Evolutionary conservation across 2,797 vertebrate species (phyloP).

Genomic region (Parauchenoglanis ngamensis): DNA sequence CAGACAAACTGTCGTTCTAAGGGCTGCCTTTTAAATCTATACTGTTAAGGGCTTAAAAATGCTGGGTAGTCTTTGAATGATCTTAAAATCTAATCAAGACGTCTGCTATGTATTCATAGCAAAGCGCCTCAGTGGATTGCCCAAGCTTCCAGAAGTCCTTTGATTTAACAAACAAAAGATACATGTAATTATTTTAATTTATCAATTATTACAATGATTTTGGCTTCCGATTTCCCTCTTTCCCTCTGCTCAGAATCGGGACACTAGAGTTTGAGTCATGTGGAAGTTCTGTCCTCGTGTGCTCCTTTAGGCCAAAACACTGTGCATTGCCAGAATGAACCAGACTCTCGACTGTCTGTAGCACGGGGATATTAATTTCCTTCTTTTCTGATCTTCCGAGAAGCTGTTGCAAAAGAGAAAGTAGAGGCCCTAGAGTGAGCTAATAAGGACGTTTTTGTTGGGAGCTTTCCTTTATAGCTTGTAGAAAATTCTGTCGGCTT

Average conservation of each 20-base stretch:
- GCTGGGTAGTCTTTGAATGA: conserved; percentile 20
- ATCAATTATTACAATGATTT: conserved; percentile 48
- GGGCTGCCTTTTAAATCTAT: conserved; percentile 46
- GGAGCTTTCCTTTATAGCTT: not conserved
- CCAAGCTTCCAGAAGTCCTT: not conserved
- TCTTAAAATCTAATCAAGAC: not conserved
- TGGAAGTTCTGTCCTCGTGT: conserved; percentile 34
- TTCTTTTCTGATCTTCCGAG: conserved; percentile 3
- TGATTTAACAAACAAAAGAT: conserved; percentile 9
- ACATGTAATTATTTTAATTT: not conserved
- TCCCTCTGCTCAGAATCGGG: conserved; percentile 47
- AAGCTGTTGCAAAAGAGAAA: conserved; percentile 28
- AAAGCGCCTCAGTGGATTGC: not conserved
- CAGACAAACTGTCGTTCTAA: conserved; percentile 39
- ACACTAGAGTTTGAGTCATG: conserved; percentile 41
- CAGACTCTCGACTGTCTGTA: not conserved
- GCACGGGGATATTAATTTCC: not conserved
- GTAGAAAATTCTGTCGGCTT: not conserved
- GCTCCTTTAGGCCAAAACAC: conserved; percentile 31
- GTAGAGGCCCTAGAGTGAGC: conserved; percentile 17
- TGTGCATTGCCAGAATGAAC: conserved; percentile 9
- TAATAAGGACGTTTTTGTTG: conserved; percentile 9
- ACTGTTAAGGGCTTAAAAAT: conserved; percentile 55
- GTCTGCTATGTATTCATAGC: not conserved
- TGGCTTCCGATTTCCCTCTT: conserved; percentile 42